Evolutionary conservation across 1,140 invertebrate species (phyloP).

Genomic region (Drosophila rhopaloa): DNA sequence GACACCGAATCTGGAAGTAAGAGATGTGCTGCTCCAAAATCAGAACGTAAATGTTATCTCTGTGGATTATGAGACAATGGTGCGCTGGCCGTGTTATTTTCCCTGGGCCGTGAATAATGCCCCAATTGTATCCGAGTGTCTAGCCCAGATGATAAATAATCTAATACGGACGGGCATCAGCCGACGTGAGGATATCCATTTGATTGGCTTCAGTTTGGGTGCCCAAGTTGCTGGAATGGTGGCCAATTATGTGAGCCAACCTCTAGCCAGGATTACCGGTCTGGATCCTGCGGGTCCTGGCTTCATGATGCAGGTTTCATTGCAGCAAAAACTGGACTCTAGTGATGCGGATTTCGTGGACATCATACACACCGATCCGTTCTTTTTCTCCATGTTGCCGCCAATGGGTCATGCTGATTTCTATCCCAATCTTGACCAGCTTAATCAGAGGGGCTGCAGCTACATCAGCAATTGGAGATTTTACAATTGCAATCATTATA

Average conservation of each 20-base stretch:
- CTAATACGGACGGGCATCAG: conserved; percentile 85
- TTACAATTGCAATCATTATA: conserved; percentile 85
- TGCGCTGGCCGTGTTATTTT: conserved; percentile 85
- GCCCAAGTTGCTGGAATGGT: conserved; percentile 96
- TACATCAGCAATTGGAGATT: conserved; percentile 62
- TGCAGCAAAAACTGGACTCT: conserved; percentile 55
- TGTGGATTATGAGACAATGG: conserved; percentile 86
- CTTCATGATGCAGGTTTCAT: conserved; percentile 50
- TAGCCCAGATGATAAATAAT: conserved; percentile 84
- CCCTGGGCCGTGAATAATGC: conserved; percentile 85
- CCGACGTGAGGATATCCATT: conserved; percentile 87
- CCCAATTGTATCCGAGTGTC: conserved; percentile 85
- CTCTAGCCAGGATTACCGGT: conserved; percentile 73
- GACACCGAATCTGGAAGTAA: conserved; percentile 70
- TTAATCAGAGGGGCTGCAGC: conserved; percentile 90
- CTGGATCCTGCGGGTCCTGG: conserved; percentile 79
- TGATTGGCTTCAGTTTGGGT: conserved; percentile 95
- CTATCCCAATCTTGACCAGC: conserved; percentile 91
- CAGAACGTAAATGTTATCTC: conserved; percentile 84
- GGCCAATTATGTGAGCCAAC: conserved; percentile 65
- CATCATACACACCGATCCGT: conserved; percentile 90
- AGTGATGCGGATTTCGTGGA: conserved; percentile 91
- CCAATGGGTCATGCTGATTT: conserved; percentile 91
- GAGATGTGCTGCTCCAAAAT: conserved; percentile 69
- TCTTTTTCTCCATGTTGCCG: conserved; percentile 87